A percentile compares a stretch with the other conserved stretches of the same genome.
Conservation (phyloP, 2,113 vertebrate genomes). For the Pygoscelis antarcticus region DNA sequence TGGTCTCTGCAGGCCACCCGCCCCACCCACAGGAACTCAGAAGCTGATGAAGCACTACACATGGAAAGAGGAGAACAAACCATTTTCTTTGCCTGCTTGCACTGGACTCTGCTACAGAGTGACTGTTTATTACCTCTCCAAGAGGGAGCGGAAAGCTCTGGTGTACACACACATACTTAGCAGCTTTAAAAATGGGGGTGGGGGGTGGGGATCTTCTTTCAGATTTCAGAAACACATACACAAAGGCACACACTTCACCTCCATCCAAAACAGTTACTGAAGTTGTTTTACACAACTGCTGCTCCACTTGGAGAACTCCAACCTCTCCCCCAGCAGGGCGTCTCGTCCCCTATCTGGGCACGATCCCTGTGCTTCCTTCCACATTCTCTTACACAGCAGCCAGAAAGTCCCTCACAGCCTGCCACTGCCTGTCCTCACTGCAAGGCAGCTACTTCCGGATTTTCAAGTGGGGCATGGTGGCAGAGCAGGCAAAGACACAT, state of each 20-base stretch:
- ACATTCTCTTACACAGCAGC: not conserved
- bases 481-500: not conserved
- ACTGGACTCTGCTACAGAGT: not conserved
- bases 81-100: not conserved
- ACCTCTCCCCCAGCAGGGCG: not conserved
- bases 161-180: not conserved
- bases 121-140: not conserved
- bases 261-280: not conserved
- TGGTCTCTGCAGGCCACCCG: accelerated
- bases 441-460: not conserved
- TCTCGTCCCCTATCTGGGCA: not conserved
- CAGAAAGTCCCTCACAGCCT: not conserved
- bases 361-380: not conserved
- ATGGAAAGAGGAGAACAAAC: not conserved
- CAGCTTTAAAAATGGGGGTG: not conserved
- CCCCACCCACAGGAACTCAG: not conserved
- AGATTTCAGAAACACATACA: not conserved
- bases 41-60: not conserved
- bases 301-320: not conserved
- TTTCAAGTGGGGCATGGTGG: not conserved
- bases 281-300: not conserved
- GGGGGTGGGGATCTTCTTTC: not conserved
- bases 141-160: not conserved
- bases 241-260: not conserved
- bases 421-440: not conserved